These are phyloP conservation scores for Noctua janthe DNA, from an alignment of 2,888 invertebrate species.

Conservation along the genomic window DNA sequence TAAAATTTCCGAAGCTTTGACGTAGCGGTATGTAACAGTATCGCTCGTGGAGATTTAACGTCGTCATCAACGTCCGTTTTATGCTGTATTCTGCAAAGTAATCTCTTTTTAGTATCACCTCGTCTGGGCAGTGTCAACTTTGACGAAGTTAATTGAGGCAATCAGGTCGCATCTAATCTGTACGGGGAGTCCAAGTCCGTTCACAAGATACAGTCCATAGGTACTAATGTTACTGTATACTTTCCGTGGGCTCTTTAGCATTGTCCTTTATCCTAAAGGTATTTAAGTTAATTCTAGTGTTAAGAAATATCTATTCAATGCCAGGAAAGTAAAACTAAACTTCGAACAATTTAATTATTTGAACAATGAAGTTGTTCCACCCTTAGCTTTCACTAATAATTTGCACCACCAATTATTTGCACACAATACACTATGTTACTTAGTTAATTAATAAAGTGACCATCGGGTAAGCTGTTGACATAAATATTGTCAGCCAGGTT, in stretches of 20 bases:
- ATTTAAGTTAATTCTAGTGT: constrained; percentile 27
- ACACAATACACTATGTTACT: constrained; percentile 10
- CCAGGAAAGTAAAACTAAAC: constrained; percentile 40
- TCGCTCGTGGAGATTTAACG: constrained; percentile 42
- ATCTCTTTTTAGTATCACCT: constrained; percentile 55
- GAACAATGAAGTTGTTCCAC: constrained; percentile 20
- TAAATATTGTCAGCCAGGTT: constrained; percentile 51
- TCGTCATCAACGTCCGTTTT: constrained; percentile 46
- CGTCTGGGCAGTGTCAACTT: constrained; percentile 48
- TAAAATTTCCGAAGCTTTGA: constrained; percentile 30
- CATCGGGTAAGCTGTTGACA: constrained; percentile 42
- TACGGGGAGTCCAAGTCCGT: not conserved
- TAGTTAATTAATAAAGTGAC: constrained; percentile 41
- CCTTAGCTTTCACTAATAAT: constrained; percentile 1
- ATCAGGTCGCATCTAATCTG: constrained; percentile 3
- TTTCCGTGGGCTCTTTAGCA: not conserved
- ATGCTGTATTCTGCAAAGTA: constrained; percentile 45
- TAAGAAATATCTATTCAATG: constrained; percentile 21
- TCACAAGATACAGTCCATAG: not conserved
- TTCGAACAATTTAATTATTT: constrained; percentile 32
- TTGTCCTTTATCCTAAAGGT: constrained; percentile 18
- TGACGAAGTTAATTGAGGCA: constrained; percentile 44
- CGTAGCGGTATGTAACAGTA: constrained; percentile 8
- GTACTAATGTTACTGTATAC: not conserved
- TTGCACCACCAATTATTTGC: constrained; percentile 5